Percentiles rank a stretch among this genome's conserved stretches.
Conservation (phyloP, 2,113 vertebrate species). For the Tricholaema leucomelas region DNA sequence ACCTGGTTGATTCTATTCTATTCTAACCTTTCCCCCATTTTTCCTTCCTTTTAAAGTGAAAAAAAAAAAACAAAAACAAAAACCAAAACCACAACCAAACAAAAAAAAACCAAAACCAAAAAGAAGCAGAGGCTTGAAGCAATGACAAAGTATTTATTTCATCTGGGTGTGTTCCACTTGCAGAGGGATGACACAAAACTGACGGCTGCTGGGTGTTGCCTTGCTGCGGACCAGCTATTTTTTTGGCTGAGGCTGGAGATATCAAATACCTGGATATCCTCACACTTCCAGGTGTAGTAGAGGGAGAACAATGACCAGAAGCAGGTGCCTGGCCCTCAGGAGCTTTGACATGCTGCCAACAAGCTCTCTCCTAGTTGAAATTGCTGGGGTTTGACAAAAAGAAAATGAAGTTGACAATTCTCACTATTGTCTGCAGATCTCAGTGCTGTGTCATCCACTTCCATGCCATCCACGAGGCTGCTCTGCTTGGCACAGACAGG, state of each 20-base stretch:
- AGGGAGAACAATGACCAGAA: conserved; percentile 80
- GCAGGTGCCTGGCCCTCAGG: conserved; percentile 74
- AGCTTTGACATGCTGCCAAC: conserved; percentile 32
- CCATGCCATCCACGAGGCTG: conserved; percentile 54
- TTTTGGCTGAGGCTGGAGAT: conserved; percentile 27
- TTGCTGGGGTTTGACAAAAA: neutral
- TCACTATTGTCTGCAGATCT: conserved; percentile 29
- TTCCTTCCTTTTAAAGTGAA: neutral
- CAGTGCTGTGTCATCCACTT: conserved; percentile 33
- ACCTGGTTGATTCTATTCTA: too few relatives aligned
- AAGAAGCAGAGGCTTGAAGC: neutral
- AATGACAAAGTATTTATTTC: conserved; percentile 14
- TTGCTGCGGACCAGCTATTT: neutral
- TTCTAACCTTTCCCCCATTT: neutral
- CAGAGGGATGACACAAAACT: conserved; percentile 2
- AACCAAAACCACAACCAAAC: too few relatives aligned
- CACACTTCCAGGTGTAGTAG: conserved; percentile 66
- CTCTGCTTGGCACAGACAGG: conserved; percentile 35
- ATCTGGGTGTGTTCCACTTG: neutral
- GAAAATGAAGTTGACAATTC: neutral
- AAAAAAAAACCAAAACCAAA: too few relatives aligned
- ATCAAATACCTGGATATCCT: conserved; percentile 67
- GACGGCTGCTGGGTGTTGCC: conserved; percentile 1
- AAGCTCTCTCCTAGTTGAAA: neutral
- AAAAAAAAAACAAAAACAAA: too few relatives aligned